These are phyloP conservation scores for Cremastinae sp. DNA, from an alignment of 2,888 invertebrate genomes.

Conservation along the genomic window DNA sequence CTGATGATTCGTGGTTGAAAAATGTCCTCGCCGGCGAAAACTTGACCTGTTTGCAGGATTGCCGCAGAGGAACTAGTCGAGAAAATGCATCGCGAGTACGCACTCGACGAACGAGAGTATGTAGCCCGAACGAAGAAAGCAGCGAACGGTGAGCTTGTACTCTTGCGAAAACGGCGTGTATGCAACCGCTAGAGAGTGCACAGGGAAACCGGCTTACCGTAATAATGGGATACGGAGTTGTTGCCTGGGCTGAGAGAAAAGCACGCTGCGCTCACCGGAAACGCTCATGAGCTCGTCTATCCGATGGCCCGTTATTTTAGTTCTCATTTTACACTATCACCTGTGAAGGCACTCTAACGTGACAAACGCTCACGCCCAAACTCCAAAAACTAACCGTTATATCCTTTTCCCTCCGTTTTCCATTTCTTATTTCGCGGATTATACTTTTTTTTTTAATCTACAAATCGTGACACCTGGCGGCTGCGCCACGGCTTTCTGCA, in stretches of 20 bases:
- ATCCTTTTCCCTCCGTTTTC: too few species aligned
- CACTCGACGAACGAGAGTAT: conserved; percentile 13
- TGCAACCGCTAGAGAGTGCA: conserved; percentile 16
- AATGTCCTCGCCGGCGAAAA: conserved; percentile 36
- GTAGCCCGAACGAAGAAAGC: conserved; percentile 17
- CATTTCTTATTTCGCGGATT: too few species aligned
- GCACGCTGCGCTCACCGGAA: conserved; percentile 19
- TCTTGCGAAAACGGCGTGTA: conserved; percentile 17
- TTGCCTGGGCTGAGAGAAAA: conserved; percentile 30
- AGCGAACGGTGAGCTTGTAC: conserved; percentile 34
- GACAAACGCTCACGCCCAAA: conserved; percentile 34
- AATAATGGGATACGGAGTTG: conserved; percentile 49
- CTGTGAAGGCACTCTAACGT: conserved; percentile 41
- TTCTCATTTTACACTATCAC: conserved; percentile 33
- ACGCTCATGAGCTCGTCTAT: conserved; percentile 16
- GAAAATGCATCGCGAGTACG: conserved; percentile 32
- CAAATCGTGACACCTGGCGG: too few species aligned
- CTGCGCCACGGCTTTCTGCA: too few species aligned
- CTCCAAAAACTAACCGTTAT: conserved; percentile 10
- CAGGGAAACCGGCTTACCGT: conserved; percentile 42
- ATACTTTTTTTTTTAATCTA: too few species aligned
- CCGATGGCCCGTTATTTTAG: conserved; percentile 32
- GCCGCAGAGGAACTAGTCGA: not conserved
- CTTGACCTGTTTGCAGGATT: conserved; percentile 19
- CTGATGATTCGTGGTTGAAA: conserved; percentile 13